These are phyloP conservation scores for Theretra japonica DNA, from an alignment of 2,888 invertebrate species.

Conservation along the genomic window DNA sequence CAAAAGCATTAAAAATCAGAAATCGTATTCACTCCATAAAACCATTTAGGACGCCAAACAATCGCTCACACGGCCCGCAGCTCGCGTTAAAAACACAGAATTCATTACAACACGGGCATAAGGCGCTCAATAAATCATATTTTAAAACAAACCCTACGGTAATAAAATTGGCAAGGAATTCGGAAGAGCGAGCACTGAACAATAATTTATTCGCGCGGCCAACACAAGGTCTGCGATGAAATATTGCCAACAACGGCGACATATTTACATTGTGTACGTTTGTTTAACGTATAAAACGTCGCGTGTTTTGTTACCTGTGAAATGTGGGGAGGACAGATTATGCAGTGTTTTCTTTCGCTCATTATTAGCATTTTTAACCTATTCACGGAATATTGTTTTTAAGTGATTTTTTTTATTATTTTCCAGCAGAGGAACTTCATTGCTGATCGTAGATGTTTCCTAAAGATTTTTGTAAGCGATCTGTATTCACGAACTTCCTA, in stretches of 20 bases:
- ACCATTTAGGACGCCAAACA: not conserved
- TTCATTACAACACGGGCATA: constrained; percentile 17
- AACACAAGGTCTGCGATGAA: constrained; percentile 25
- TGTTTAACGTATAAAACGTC: constrained; percentile 18
- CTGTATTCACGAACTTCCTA: no score
- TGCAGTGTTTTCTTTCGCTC: constrained; percentile 1
- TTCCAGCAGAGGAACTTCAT: not conserved
- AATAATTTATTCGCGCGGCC: constrained; percentile 46
- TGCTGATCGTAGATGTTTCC: no score
- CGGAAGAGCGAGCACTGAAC: constrained; percentile 44
- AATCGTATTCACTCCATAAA: no score
- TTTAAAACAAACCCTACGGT: constrained; percentile 40
- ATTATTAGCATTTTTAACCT: not conserved
- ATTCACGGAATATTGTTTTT: not conserved
- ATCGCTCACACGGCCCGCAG: constrained; percentile 11
- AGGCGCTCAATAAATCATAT: constrained; percentile 33
- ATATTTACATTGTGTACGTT: constrained; percentile 22
- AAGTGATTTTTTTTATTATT: not conserved
- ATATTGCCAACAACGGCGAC: constrained; percentile 12
- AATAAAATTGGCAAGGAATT: constrained; percentile 48
- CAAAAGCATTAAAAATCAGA: no score
- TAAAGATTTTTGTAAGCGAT: no score
- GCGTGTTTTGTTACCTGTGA: constrained; percentile 24
- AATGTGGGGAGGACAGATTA: not conserved
- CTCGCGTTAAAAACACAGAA: constrained; percentile 13